These are phyloP conservation scores for Diloba caeruleocephala DNA, from an alignment of 2,888 invertebrate genomes.

Conservation along the genomic window DNA sequence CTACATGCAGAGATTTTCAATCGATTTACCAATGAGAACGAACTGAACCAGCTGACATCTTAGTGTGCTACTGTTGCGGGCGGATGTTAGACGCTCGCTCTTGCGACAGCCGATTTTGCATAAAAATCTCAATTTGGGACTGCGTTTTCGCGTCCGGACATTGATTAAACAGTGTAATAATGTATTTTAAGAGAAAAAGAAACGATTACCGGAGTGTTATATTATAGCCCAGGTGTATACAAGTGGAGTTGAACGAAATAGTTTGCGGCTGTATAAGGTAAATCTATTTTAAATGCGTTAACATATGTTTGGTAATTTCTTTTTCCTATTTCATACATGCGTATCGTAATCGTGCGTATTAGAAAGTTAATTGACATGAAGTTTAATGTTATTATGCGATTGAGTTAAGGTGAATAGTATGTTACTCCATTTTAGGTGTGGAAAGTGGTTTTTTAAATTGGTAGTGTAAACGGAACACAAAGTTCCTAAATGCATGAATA, in stretches of 20 bases:
- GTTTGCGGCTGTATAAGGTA: conserved; percentile 81
- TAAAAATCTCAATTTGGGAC: conserved; percentile 79
- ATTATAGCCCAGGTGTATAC: conserved; percentile 86
- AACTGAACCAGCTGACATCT: conserved; percentile 84
- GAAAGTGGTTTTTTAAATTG: conserved; percentile 48
- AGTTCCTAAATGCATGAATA: conserved; percentile 44
- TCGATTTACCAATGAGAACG: conserved; percentile 87
- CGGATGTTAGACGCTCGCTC: conserved; percentile 73
- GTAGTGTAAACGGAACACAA: conserved; percentile 31
- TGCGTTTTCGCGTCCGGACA: conserved; percentile 82
- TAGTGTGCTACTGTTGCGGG: conserved; percentile 79
- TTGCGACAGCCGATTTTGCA: conserved; percentile 62
- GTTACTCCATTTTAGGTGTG: conserved; percentile 32
- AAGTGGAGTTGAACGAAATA: conserved; percentile 78
- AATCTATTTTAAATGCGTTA: conserved; percentile 68
- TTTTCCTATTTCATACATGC: conserved; percentile 46
- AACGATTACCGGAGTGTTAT: conserved; percentile 86
- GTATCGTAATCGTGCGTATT: conserved; percentile 47
- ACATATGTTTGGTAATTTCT: conserved; percentile 74
- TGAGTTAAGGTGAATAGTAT: conserved; percentile 23
- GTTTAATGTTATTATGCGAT: conserved; percentile 40
- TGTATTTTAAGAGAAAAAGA: conserved; percentile 89
- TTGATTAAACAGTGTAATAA: conserved; percentile 85
- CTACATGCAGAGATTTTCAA: conserved; percentile 70
- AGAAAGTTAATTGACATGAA: conserved; percentile 56